Conservation (phyloP, 1,140 invertebrate species). For the Trichonephila inaurata region DNA sequence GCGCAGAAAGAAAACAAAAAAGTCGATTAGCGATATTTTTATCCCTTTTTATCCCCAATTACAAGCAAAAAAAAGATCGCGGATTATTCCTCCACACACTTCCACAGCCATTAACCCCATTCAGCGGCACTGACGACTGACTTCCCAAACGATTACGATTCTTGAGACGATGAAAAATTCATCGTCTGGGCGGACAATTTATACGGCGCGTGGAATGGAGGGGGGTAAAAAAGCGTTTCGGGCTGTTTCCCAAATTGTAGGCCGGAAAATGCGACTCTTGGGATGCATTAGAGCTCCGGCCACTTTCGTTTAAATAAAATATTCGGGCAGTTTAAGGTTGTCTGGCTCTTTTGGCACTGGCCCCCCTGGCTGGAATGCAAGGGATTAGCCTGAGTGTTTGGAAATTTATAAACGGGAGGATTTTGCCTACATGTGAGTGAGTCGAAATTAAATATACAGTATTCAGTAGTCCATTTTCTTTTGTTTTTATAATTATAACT, state of each 20-base stretch:
- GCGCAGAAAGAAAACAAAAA: too few species aligned
- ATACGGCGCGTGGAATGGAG: background rate
- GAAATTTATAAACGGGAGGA: too few species aligned
- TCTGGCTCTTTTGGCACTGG: background rate
- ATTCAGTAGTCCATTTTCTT: too few species aligned
- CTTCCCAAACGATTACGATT: background rate
- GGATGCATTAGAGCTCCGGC: background rate
- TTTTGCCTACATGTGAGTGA: too few species aligned
- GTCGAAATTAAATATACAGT: too few species aligned
- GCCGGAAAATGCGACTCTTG: background rate
- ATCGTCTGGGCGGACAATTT: background rate
- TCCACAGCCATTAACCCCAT: background rate
- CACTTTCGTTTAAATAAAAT: conserved; percentile 9
- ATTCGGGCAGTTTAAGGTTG: background rate
- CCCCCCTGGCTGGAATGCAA: background rate
- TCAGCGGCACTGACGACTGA: background rate
- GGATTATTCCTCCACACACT: background rate
- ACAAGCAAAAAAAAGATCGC: background rate
- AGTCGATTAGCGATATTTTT: too few species aligned
- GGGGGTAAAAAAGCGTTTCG: background rate
- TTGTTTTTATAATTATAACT: too few species aligned
- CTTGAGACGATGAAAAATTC: background rate
- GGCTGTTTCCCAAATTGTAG: background rate
- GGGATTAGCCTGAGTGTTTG: background rate
- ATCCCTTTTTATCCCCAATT: background rate